A percentile compares a stretch with the other conserved stretches of the same genome.
These are phyloP conservation scores for Nemoura dubitans DNA, from an alignment of 2,888 invertebrate genomes.

Conservation along the genomic window DNA sequence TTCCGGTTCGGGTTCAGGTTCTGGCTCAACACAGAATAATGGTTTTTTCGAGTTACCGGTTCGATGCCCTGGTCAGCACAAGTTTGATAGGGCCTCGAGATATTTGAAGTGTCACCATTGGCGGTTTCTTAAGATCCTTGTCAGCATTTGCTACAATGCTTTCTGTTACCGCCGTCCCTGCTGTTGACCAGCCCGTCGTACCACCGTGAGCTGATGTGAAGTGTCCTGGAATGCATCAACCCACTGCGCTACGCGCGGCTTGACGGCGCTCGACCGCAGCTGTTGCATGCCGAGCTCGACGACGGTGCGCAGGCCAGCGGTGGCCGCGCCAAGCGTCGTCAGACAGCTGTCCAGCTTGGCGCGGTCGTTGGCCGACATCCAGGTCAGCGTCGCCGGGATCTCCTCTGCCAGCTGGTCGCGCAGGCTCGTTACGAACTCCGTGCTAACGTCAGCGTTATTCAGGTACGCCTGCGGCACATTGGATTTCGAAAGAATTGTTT, in stretches of 20 bases:
- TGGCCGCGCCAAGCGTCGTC: slow-evolving; percentile 67
- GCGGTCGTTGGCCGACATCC: slow-evolving; percentile 69
- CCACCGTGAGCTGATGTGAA: slow-evolving; percentile 84
- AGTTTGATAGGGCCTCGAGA: too few relatives aligned
- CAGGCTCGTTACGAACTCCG: slow-evolving; percentile 88
- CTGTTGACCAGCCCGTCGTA: too few relatives aligned
- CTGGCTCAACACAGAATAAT: too few relatives aligned
- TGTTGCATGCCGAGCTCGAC: slow-evolving; percentile 85
- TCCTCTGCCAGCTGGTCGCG: slow-evolving; percentile 79
- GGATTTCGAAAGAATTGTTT: too few relatives aligned
- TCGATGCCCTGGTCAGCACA: too few relatives aligned
- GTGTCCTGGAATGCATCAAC: slow-evolving; percentile 81
- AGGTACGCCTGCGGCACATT: slow-evolving; percentile 79
- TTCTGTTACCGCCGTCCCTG: too few relatives aligned
- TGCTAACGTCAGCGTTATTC: slow-evolving; percentile 91
- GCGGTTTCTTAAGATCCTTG: too few relatives aligned
- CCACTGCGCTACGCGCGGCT: slow-evolving; percentile 84
- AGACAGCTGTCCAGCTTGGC: slow-evolving; percentile 79
- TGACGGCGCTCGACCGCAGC: slow-evolving; percentile 80
- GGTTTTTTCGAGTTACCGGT: too few relatives aligned
- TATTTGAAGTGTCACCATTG: too few relatives aligned
- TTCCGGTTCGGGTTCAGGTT: too few relatives aligned
- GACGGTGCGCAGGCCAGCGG: slow-evolving; percentile 69
- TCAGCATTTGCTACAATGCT: too few relatives aligned
- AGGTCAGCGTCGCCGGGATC: slow-evolving; percentile 71